Percentiles rank a stretch among this genome's conserved stretches.
phyloP scores from a whole-genome alignment of 2,797 vertebrate genomes.

The Onychomys arenicola region DNA sequence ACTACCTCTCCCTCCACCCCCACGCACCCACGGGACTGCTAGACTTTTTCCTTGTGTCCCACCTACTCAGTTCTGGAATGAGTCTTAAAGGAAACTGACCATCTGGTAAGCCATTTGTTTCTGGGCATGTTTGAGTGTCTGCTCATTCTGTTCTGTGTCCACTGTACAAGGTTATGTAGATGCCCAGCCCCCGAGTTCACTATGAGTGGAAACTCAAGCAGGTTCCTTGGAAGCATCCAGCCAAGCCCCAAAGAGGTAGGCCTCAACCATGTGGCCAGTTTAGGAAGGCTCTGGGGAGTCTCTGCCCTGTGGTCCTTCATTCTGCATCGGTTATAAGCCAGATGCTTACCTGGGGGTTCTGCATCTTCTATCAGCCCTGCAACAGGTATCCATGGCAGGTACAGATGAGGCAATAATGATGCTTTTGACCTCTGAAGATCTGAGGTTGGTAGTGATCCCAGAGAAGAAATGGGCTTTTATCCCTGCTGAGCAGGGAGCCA shows the following conservation, averaged over 20 bases:
- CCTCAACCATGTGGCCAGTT: neutral
- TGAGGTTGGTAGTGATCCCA: neutral
- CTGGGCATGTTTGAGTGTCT: neutral
- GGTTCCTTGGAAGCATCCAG: neutral
- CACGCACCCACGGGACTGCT: rapidly evolving
- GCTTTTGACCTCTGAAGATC: neutral
- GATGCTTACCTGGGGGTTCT: neutral
- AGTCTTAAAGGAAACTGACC: conserved; percentile 10
- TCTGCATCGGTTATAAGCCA: neutral
- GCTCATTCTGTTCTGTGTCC: neutral
- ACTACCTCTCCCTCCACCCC: neutral
- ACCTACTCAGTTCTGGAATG: neutral
- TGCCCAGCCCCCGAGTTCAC: neutral
- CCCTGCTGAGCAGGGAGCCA: neutral
- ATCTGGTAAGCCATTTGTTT: neutral
- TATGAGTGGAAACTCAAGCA: neutral
- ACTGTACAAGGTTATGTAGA: neutral
- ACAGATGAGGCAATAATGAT: neutral
- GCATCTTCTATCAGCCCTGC: neutral
- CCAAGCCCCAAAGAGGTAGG: neutral
- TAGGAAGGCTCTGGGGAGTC: neutral
- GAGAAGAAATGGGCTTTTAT: neutral
- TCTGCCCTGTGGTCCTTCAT: neutral
- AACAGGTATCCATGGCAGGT: neutral
- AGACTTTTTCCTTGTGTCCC: neutral